These are phyloP conservation scores for Chaetodon trifascialis DNA, from an alignment of 2,113 vertebrate species.

Conservation along the genomic window DNA sequence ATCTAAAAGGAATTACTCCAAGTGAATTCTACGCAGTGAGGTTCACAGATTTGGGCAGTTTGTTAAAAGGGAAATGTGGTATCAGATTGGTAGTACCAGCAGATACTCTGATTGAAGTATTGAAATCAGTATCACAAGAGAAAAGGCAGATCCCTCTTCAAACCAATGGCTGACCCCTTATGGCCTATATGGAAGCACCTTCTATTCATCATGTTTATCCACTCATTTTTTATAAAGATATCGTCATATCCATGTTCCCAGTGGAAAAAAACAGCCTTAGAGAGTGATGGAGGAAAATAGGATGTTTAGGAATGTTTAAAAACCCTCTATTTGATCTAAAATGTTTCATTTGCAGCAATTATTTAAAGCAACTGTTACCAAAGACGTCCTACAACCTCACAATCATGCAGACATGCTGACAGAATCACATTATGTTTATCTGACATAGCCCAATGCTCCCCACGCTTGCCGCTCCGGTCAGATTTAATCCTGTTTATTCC, in stretches of 20 bases:
- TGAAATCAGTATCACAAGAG: not conserved
- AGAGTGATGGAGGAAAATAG: not conserved
- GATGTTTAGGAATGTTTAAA: not conserved
- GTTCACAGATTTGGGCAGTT: not conserved
- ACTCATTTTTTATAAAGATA: too few species aligned
- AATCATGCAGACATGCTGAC: not conserved
- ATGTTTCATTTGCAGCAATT: not conserved
- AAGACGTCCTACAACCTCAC: not conserved
- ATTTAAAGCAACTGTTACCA: not conserved
- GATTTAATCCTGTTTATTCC: slow-evolving; percentile 61
- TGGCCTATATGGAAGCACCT: not conserved
- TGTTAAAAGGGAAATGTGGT: not conserved
- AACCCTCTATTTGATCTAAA: not conserved
- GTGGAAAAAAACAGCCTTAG: slow-evolving; percentile 13
- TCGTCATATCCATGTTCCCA: not conserved
- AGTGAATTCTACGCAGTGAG: too few species aligned
- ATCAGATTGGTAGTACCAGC: not conserved
- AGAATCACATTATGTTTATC: slow-evolving; percentile 32
- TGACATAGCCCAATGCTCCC: slow-evolving; percentile 17
- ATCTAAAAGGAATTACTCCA: too few species aligned
- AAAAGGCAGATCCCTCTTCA: not conserved
- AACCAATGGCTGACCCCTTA: not conserved
- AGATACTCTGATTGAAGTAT: not conserved
- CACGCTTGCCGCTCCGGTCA: slow-evolving; percentile 25
- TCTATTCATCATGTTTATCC: too few species aligned